Base-by-base conservation (phyloP, 2,888 invertebrate species). In the Laspeyria flexula region DNA sequence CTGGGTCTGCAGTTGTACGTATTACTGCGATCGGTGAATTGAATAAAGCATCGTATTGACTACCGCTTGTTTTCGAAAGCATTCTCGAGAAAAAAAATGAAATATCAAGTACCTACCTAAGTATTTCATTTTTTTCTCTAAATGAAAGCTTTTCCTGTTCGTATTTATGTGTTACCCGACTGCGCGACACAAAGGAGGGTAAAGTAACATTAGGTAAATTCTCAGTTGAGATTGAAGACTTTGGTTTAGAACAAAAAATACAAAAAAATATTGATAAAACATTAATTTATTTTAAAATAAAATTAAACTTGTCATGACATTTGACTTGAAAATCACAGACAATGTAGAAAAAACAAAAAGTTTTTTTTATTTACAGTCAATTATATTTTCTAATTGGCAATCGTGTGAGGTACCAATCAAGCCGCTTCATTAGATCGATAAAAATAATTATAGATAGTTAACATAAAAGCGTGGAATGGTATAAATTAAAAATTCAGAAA, bases 281-380 rank as follows among this genome's bases (percentile, higher is more conserved):
- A 71, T 79, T 77, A 79, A 79, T 82, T 64, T 64, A 69, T 55
- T 84, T 67, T 56, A 64, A 75, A 74, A 70, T 64, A 65, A 68
- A 70, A 73, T 71, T 60, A 75, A 61, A 74, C 70, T 73, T 82
- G 83, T 85, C 85, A 85, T 85, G 85, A 78, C 58, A 55, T 55
- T 72, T 65, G 58, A 55, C 50, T 56, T 37, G 50, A 60, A 71
- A 81, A 83, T 83, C 82, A 84, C 83, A 83, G 81, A 72, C 69
- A 62, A 57, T 51, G 44, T 47, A 25, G 25, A 25, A 25, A 25
- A 6, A 7, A 25, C 18, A 25, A 7, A 25, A 18, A 12, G 23
- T 31, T 13, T 13, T 12, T 31, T 13, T 13, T 13, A 7, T 12
- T 31, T 31, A 13, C 3, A 18, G n/a, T n/a, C n/a, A 18, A 15